Evolutionary conservation across 2,888 invertebrate species (phyloP).

Genomic region (Apamea anceps): DNA sequence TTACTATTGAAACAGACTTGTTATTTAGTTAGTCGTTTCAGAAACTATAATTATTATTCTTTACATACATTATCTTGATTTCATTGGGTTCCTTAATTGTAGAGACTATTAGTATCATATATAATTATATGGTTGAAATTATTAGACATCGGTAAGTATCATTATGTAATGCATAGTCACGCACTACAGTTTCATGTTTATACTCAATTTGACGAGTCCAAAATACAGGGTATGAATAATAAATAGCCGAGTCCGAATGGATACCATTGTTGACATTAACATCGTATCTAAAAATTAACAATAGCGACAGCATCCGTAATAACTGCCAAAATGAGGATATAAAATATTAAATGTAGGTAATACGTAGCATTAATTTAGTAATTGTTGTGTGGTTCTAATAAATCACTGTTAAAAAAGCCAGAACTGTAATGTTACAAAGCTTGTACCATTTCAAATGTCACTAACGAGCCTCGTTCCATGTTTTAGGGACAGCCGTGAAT

Average conservation of each 20-base stretch:
- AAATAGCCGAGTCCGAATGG: slow-evolving; percentile 23
- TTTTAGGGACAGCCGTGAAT: slow-evolving; percentile 45
- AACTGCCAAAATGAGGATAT: slow-evolving; percentile 30
- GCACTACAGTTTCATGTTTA: slow-evolving; percentile 24
- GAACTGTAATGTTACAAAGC: slow-evolving; percentile 14
- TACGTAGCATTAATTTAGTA: slow-evolving; percentile 22
- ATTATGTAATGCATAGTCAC: slow-evolving; percentile 51
- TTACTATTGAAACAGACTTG: neutral
- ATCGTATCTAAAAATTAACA: slow-evolving; percentile 47
- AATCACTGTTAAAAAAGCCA: slow-evolving; percentile 17
- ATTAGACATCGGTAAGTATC: slow-evolving; percentile 1
- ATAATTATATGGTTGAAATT: neutral
- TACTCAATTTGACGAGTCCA: slow-evolving; percentile 30
- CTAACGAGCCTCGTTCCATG: slow-evolving; percentile 26
- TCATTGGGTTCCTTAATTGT: neutral
- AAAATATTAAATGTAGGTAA: slow-evolving; percentile 27
- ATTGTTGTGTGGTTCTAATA: slow-evolving; percentile 40
- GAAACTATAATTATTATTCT: neutral
- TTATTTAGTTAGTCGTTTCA: neutral
- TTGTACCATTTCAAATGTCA: slow-evolving; percentile 37
- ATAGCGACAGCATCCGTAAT: slow-evolving; percentile 20
- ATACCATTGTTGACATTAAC: slow-evolving; percentile 30
- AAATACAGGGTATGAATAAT: slow-evolving; percentile 52
- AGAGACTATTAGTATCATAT: neutral
- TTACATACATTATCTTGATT: neutral